A percentile compares a stretch with the other conserved stretches of the same genome.
These are phyloP conservation scores for Tragelaphus strepsiceros DNA, from an alignment of 2,113 vertebrate genomes.

Conservation along the genomic window DNA sequence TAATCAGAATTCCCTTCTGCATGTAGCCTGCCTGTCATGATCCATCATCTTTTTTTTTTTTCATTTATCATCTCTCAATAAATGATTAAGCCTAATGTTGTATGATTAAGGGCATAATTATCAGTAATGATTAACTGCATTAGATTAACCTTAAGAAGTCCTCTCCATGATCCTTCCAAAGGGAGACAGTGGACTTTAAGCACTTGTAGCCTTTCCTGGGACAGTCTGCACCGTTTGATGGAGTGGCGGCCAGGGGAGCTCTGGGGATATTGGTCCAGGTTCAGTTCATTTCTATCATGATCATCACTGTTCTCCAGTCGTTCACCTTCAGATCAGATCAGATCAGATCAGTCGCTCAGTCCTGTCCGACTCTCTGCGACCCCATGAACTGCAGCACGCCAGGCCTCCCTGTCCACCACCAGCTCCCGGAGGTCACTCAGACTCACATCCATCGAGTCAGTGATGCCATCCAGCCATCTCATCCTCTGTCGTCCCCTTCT, in stretches of 20 bases:
- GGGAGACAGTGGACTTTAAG: neutral
- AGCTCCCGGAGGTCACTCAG: neutral
- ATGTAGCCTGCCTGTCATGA: neutral
- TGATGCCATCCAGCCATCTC: neutral
- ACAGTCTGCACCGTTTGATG: neutral
- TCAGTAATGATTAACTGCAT: conserved; percentile 77
- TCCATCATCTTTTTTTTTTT: neutral
- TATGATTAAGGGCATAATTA: conserved; percentile 72
- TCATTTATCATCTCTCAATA: conserved; percentile 45
- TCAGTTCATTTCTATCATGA: neutral
- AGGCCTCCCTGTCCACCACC: neutral
- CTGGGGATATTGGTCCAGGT: no score
- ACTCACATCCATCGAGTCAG: neutral
- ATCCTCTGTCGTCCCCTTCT: neutral
- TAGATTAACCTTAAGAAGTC: conserved; percentile 61
- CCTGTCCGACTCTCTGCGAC: neutral
- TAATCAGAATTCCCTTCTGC: neutral
- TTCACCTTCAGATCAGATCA: no score
- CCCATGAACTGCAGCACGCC: neutral
- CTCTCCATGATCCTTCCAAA: neutral
- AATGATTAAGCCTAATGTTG: conserved; percentile 78
- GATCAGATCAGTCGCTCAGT: neutral
- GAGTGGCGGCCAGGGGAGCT: neutral
- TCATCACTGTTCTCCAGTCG: neutral
- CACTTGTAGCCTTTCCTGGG: neutral